phyloP scores from a whole-genome alignment of 1,140 invertebrate genomes.

The Papilio machaon region DNA sequence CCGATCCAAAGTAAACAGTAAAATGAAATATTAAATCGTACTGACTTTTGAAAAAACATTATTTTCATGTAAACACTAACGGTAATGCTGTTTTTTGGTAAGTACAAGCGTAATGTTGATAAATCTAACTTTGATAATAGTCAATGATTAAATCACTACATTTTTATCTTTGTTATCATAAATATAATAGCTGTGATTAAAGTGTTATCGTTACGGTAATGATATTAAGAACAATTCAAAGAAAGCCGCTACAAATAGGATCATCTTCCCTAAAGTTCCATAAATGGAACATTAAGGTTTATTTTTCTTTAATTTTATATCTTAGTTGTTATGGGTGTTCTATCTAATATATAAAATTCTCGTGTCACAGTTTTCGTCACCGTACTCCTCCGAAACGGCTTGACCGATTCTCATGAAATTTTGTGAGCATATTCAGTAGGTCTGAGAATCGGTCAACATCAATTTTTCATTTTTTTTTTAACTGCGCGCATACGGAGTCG shows the following conservation, averaged over 20 bases:
- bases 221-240: slow-evolving; percentile 17
- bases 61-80: slow-evolving; percentile 25
- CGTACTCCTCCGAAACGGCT: no score
- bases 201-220: background rate
- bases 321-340: no score
- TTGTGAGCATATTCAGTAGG: no score
- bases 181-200: slow-evolving; percentile 19
- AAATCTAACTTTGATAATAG: background rate
- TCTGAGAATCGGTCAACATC: no score
- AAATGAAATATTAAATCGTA: slow-evolving; percentile 40
- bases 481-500: no score
- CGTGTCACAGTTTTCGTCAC: no score
- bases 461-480: no score
- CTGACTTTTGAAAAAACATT: slow-evolving; percentile 33
- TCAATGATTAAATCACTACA: slow-evolving; percentile 21
- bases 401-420: no score
- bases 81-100: background rate
- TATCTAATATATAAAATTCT: no score
- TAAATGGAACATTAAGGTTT: background rate
- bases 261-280: slow-evolving; percentile 3
- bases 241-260: slow-evolving; percentile 10
- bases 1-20: slow-evolving; percentile 28
- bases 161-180: slow-evolving; percentile 9
- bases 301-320: background rate
- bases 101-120: background rate